These are phyloP conservation scores for Chrysaora quinquecirrha DNA, from an alignment of 30 jellyfish, hydroid and myxozoan genomes.

Conservation along the genomic window DNA sequence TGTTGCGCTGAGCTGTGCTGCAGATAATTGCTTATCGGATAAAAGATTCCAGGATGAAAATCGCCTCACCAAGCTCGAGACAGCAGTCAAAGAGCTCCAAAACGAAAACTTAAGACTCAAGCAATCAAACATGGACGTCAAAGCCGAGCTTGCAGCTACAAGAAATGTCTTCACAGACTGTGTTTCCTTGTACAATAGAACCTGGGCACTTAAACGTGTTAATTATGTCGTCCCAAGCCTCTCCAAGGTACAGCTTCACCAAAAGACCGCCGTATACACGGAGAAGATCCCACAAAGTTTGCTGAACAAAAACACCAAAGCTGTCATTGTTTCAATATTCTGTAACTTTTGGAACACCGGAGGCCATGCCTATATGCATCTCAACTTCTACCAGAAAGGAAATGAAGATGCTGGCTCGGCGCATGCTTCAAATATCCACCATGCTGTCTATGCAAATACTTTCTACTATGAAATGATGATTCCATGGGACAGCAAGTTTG, in stretches of 20 bases:
- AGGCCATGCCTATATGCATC: not conserved
- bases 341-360: no score
- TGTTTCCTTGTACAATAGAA: not conserved
- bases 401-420: no score
- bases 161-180: not conserved
- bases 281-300: not conserved
- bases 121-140: not conserved
- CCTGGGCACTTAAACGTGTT: conserved; percentile 10
- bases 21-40: not conserved
- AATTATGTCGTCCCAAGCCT: not conserved
- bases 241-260: conserved; percentile 1
- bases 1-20: not conserved
- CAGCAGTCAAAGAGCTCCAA: no score
- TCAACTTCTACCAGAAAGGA: not conserved
- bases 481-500: not conserved
- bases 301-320: not conserved
- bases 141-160: conserved; percentile 16
- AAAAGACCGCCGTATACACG: not conserved
- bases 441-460: not conserved
- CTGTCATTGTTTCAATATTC: no score
- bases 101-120: no score
- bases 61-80: not conserved
- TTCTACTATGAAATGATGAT: conserved; percentile 3
- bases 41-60: not conserved
- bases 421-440: not conserved